phyloP scores from a whole-genome alignment of 2,888 invertebrate genomes.

The Eumerus sabulonum region DNA sequence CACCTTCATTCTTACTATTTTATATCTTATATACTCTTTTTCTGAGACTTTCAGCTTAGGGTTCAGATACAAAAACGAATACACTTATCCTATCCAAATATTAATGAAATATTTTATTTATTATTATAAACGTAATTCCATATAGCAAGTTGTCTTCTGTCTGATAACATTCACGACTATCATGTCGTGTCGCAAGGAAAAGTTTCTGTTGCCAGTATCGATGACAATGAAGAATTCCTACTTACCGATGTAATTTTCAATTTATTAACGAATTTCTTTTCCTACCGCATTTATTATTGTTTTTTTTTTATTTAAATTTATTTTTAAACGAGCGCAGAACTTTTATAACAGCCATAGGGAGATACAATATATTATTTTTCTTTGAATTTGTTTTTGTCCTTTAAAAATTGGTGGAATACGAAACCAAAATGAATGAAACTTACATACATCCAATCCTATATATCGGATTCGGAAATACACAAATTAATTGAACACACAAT shows the following conservation, averaged over 20 bases:
- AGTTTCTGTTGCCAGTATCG: constrained; percentile 93
- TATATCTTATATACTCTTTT: constrained; percentile 16
- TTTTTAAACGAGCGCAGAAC: constrained; percentile 39
- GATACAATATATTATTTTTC: constrained; percentile 39
- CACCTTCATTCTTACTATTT: constrained; percentile 11
- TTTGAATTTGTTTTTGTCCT: constrained; percentile 9
- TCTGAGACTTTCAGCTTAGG: constrained; percentile 20
- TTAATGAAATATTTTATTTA: constrained; percentile 46
- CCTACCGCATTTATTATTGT: not conserved
- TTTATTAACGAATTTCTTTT: constrained; percentile 41
- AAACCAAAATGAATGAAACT: not conserved
- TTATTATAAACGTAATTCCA: constrained; percentile 59
- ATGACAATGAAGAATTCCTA: constrained; percentile 93
- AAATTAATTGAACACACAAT: too few relatives aligned
- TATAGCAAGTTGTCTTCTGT: constrained; percentile 83
- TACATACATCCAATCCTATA: constrained; percentile 11
- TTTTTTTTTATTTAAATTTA: constrained; percentile 27
- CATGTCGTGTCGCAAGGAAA: constrained; percentile 96
- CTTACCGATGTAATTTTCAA: constrained; percentile 87
- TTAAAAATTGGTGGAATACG: not conserved
- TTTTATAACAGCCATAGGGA: constrained; percentile 62
- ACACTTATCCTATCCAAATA: constrained; percentile 15
- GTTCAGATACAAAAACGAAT: not conserved
- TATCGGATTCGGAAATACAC: constrained; percentile 3
- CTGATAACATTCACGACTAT: constrained; percentile 91